Evolutionary conservation across 1,140 invertebrate species (phyloP).

Genomic region (Drosophila ogumai): DNA sequence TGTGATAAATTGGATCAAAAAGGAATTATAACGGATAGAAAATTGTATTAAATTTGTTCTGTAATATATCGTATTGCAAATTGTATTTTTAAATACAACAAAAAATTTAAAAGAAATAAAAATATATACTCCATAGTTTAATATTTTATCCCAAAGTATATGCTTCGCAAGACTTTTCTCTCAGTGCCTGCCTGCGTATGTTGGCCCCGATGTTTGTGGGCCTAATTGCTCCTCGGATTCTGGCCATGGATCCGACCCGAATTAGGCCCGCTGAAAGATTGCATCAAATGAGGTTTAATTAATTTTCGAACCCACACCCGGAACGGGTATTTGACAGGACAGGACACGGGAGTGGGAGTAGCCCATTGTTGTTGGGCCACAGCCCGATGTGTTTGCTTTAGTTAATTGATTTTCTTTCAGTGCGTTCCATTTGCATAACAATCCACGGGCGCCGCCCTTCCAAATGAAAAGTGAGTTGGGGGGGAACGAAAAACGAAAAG

Average conservation of each 20-base stretch:
- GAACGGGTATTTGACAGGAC: slow-evolving; percentile 45
- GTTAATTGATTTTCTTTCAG: slow-evolving; percentile 83
- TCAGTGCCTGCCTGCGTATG: slow-evolving; percentile 15
- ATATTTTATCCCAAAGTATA: too few species aligned
- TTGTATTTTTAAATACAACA: too few species aligned
- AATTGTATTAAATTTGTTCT: too few species aligned
- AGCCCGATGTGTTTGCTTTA: slow-evolving; percentile 64
- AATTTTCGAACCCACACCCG: slow-evolving; percentile 59
- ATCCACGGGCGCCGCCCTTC: slow-evolving; percentile 38
- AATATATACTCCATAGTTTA: too few species aligned
- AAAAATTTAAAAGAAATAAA: too few species aligned
- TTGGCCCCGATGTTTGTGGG: slow-evolving; percentile 53
- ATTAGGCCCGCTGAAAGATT: slow-evolving; percentile 56
- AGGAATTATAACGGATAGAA: background rate
- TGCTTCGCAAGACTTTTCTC: too few species aligned
- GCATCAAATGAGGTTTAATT: slow-evolving; percentile 76
- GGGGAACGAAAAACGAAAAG: slow-evolving; percentile 9
- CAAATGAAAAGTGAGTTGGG: slow-evolving; percentile 6
- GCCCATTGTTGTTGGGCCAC: slow-evolving; percentile 45
- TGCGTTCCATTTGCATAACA: slow-evolving; percentile 76
- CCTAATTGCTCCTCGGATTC: slow-evolving; percentile 63
- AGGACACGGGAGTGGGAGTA: background rate
- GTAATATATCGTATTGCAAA: too few species aligned
- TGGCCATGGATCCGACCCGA: slow-evolving; percentile 22
- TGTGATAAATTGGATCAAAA: background rate